Percentiles rank a stretch among this genome's conserved stretches.
These are phyloP conservation scores for Rhinatrema bivittatum DNA, from an alignment of 2,797 vertebrate genomes.

Conservation along the genomic window DNA sequence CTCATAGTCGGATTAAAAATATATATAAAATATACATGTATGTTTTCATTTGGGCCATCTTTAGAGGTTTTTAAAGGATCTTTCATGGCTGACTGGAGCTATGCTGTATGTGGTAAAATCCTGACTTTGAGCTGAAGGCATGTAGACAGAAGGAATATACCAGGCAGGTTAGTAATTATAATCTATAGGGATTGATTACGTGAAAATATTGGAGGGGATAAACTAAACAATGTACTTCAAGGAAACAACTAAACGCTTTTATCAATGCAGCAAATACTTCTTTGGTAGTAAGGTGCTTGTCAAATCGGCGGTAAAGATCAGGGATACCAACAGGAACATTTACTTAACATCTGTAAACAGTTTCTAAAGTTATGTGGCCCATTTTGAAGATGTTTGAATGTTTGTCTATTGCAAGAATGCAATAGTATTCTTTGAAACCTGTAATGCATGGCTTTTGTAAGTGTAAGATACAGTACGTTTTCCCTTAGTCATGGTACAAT, in stretches of 20 bases:
- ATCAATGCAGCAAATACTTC: slow-evolving; percentile 26
- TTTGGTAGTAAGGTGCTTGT: slow-evolving; percentile 38
- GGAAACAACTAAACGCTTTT: slow-evolving; percentile 10
- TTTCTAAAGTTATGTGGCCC: too few species aligned
- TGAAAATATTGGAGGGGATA: slow-evolving; percentile 13
- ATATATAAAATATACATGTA: slow-evolving; percentile 40
- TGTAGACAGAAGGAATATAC: slow-evolving; percentile 10
- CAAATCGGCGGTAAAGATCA: slow-evolving; percentile 15
- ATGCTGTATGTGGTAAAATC: slow-evolving; percentile 23
- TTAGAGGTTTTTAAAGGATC: slow-evolving; percentile 4
- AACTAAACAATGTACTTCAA: slow-evolving; percentile 1
- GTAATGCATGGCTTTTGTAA: too few species aligned
- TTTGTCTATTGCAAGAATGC: too few species aligned
- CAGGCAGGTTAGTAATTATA: slow-evolving; percentile 25
- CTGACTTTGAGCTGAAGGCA: slow-evolving; percentile 15
- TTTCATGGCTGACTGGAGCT: slow-evolving; percentile 1
- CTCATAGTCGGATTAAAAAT: slow-evolving; percentile 55
- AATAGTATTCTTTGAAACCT: too few species aligned
- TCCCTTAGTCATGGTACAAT: too few species aligned
- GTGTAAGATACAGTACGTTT: background rate
- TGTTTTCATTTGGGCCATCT: slow-evolving; percentile 4
- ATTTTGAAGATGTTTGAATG: too few species aligned
- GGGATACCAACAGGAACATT: slow-evolving; percentile 9
- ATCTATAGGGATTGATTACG: slow-evolving; percentile 20
- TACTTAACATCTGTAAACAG: too few species aligned